phyloP scores from a whole-genome alignment of 1,140 invertebrate genomes.

The Ceratina calcarata region DNA sequence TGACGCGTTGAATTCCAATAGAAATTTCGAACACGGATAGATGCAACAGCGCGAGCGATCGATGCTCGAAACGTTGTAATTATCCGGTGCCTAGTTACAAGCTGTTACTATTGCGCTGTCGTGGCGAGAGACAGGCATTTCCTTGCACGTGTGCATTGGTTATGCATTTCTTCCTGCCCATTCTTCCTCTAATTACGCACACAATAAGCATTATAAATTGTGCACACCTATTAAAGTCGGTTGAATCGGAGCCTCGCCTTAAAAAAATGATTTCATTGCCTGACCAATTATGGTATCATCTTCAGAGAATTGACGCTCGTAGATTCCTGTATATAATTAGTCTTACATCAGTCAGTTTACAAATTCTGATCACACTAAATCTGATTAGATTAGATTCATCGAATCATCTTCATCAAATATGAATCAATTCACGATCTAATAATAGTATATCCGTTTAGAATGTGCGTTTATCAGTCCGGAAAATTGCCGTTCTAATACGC shows the following conservation, averaged over 20 bases:
- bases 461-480: constrained; percentile 13
- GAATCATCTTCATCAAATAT: not conserved
- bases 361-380: not conserved
- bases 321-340: not conserved
- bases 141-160: constrained; percentile 49
- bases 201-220: constrained; percentile 38
- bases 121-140: constrained; percentile 60
- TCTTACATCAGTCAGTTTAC: not conserved
- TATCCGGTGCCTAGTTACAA: constrained; percentile 64
- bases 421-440: constrained; percentile 22
- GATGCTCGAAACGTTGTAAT: constrained; percentile 54
- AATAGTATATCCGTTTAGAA: constrained; percentile 22
- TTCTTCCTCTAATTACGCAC: constrained; percentile 22
- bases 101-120: constrained; percentile 59
- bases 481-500: constrained; percentile 33
- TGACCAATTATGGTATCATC: not conserved
- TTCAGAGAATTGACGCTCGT: not conserved
- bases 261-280: not conserved
- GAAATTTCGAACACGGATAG: not conserved
- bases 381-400: not conserved
- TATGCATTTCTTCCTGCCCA: constrained; percentile 36
- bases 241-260: not conserved
- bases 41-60: constrained; percentile 2
- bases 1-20: not conserved
- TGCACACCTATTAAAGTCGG: not conserved